Evolutionary conservation across 1,140 invertebrate genomes (phyloP), one percentile per base, ranked within the genome.

Genomic region (Brachionus plicatilis): DNA sequence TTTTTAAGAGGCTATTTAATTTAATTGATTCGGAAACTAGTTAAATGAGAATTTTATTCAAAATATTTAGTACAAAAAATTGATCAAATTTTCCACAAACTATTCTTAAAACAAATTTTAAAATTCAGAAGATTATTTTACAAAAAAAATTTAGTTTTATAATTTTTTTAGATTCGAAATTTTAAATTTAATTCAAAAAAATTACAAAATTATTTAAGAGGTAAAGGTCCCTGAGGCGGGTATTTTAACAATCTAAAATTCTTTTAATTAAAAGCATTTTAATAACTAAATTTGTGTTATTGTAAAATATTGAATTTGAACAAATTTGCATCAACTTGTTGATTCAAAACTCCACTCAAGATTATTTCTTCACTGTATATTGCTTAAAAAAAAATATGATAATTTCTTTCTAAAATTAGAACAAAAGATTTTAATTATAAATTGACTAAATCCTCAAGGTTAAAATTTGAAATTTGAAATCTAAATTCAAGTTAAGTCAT

Each of bases 331-430:
- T 76, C 72, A 20, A 76, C n/a, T 47, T 37, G 8, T 17, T 82
- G 79, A 17, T 12, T 43, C 53, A 82, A 68, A 9, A 82, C 17
- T 27, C 79, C 79, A 47, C 79, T 82, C 12, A 82, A 68, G 24
- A 82, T 33, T 29, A 82, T 11, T 47, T 82, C 79, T 82, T 82
- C 79, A 27, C 65, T 60, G 27, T 65, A 82, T 43, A 82, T 68
- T 5, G 53, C 79, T 82, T 27, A 12, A 80, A 14, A 14, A 70
- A 70, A 70, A 70, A 70, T 33, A 37, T 33, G 5, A 41, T 3
- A n/a, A 56, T 6, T 17, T n/a, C 1, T 56, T 24, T 8, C 1
- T 78, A n/a, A 12, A 43, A 53, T 43, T 7, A 47, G 20, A n/a
- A 41, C 11, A 37, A 37, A 37, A 37, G 33, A 37, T 37, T 47